A percentile compares a stretch with the other conserved stretches of the same genome.
These are phyloP conservation scores for Eilema depressum DNA, from an alignment of 2,888 invertebrate genomes.

Conservation along the genomic window DNA sequence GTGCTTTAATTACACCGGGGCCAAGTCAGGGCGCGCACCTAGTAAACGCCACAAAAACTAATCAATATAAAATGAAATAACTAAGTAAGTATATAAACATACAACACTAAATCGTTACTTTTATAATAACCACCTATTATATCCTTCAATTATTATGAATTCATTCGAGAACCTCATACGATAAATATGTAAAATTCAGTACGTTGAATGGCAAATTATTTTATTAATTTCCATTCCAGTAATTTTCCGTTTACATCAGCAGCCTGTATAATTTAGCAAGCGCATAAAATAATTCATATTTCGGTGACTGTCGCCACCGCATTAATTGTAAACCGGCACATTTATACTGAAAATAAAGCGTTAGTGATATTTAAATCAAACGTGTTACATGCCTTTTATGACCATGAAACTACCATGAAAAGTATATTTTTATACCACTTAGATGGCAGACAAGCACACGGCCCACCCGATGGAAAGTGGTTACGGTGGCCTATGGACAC, in stretches of 20 bases:
- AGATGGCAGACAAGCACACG: too few species aligned
- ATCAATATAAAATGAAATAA: background rate
- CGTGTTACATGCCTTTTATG: background rate
- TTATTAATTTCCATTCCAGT: constrained; percentile 40
- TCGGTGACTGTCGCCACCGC: constrained; percentile 31
- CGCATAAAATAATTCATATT: constrained; percentile 41
- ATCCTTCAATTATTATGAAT: constrained; percentile 11
- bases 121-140: background rate
- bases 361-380: background rate
- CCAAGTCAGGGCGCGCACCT: too few species aligned
- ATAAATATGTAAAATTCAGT: constrained; percentile 28
- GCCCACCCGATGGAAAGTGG: too few species aligned
- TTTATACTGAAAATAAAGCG: background rate
- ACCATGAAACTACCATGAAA: background rate
- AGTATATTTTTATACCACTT: too few species aligned
- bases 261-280: constrained; percentile 41
- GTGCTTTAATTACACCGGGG: too few species aligned
- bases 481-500: too few species aligned
- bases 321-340: constrained; percentile 14
- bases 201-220: constrained; percentile 35
- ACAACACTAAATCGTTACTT: background rate
- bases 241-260: constrained; percentile 35
- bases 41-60: too few species aligned
- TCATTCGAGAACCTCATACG: constrained; percentile 17
- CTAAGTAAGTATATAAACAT: background rate